These are phyloP conservation scores for Pseudachorutes palmiensis DNA, from an alignment of 1,140 invertebrate species.

Conservation along the genomic window DNA sequence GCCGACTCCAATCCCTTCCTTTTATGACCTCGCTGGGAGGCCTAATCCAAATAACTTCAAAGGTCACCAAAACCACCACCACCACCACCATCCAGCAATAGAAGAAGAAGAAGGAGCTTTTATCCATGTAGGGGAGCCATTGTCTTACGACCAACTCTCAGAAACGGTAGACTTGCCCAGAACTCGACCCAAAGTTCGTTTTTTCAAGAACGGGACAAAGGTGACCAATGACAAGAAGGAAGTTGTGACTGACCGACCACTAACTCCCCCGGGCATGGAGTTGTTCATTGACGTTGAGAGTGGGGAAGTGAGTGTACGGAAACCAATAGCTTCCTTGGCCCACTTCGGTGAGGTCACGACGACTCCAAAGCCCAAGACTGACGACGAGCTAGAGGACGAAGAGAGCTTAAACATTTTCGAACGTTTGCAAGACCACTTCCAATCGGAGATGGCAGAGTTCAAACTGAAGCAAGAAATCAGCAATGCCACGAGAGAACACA, in stretches of 20 bases:
- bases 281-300: slow-evolving; percentile 36
- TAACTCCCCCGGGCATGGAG: slow-evolving; percentile 9
- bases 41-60: background rate
- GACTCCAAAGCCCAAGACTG: slow-evolving; percentile 10
- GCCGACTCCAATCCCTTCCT: background rate
- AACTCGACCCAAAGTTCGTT: background rate
- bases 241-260: background rate
- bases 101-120: background rate
- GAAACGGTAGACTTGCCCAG: background rate
- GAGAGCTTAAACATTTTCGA: slow-evolving; percentile 25
- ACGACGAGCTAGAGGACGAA: slow-evolving; percentile 22
- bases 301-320: slow-evolving; percentile 36
- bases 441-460: slow-evolving; percentile 15
- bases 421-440: slow-evolving; percentile 22
- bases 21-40: background rate
- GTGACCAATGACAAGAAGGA: slow-evolving; percentile 1
- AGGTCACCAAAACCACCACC: background rate
- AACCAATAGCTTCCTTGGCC: slow-evolving; percentile 25
- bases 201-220: background rate
- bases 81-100: background rate
- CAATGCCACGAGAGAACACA: slow-evolving; percentile 26
- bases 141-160: background rate
- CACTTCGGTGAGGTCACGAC: slow-evolving; percentile 11
- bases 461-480: slow-evolving; percentile 20
- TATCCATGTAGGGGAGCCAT: background rate